Percentiles rank a stretch among this genome's conserved stretches.
Evolutionary conservation across 1,140 invertebrate species (phyloP).

Genomic region (Radopholus similis): DNA sequence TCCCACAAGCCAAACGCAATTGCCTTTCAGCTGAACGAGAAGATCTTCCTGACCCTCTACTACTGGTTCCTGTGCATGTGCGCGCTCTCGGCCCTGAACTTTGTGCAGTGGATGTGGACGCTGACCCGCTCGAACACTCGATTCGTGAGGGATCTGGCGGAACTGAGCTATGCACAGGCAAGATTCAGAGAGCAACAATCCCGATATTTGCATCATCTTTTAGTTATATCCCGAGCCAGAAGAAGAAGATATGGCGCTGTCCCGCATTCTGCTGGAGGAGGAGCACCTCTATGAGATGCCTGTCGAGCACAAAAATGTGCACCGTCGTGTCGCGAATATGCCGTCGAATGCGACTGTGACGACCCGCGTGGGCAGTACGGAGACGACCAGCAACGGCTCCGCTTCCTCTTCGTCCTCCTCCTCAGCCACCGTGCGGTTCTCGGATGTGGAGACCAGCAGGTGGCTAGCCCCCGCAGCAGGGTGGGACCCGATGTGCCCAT

Average conservation of each 20-base stretch:
- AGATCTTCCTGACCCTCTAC: slow-evolving; percentile 14
- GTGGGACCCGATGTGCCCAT: too few species aligned
- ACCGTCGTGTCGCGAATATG: background rate
- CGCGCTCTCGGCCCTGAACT: background rate
- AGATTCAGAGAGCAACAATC: background rate
- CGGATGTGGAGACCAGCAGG: too few species aligned
- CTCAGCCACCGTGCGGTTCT: too few species aligned
- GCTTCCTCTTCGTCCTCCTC: background rate
- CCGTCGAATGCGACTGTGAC: background rate
- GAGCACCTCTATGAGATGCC: background rate
- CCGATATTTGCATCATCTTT: background rate
- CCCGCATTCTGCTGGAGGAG: background rate
- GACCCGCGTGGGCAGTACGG: background rate
- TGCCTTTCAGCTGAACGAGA: slow-evolving; percentile 12
- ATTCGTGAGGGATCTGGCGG: background rate
- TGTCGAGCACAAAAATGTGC: background rate
- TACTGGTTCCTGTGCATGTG: slow-evolving; percentile 10
- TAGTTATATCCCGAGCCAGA: background rate
- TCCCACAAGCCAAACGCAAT: background rate
- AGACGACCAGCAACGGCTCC: background rate
- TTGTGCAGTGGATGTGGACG: background rate
- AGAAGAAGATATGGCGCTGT: background rate
- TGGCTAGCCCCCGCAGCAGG: too few species aligned
- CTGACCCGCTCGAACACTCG: background rate
- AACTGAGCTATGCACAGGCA: background rate